Percentiles rank a stretch among this genome's conserved stretches.
These are phyloP conservation scores for Priocnemis perturbator DNA, from an alignment of 2,888 invertebrate genomes.

Conservation along the genomic window DNA sequence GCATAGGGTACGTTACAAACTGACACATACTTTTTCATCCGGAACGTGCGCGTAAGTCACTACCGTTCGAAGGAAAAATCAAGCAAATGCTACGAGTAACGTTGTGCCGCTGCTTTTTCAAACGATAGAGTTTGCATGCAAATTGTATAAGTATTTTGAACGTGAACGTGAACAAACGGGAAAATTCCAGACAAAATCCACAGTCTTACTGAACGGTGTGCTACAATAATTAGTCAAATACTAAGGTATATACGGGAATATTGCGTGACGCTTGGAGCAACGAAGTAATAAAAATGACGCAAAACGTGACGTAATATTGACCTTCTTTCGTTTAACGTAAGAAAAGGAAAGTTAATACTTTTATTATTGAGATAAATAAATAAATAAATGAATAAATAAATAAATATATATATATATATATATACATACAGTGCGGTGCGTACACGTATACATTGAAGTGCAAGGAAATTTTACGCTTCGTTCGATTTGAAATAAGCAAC, in stretches of 20 bases:
- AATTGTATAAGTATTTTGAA: no score
- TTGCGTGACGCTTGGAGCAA: conserved; percentile 39
- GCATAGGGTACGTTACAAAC: no score
- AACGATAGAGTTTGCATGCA: no score
- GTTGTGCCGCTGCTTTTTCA: conserved; percentile 3
- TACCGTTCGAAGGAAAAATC: background rate
- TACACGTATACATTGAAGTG: background rate
- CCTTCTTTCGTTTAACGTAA: conserved; percentile 22
- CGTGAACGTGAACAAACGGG: background rate
- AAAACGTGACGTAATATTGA: conserved; percentile 16
- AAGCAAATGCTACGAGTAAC: conserved; percentile 11
- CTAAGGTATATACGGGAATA: conserved; percentile 6
- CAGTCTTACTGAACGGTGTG: background rate
- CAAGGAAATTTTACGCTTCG: background rate
- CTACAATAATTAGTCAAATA: background rate
- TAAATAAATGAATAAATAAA: conserved; percentile 2
- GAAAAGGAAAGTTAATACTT: conserved; percentile 12
- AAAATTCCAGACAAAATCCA: background rate
- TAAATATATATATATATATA: conserved; percentile 10
- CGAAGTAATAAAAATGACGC: conserved; percentile 28
- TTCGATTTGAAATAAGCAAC: background rate
- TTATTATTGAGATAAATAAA: conserved; percentile 18
- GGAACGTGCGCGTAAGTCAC: no score
- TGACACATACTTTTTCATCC: no score
- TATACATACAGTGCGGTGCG: background rate